These are phyloP conservation scores for Drosophila nikananu DNA, from an alignment of 1,140 invertebrate species.

Conservation along the genomic window DNA sequence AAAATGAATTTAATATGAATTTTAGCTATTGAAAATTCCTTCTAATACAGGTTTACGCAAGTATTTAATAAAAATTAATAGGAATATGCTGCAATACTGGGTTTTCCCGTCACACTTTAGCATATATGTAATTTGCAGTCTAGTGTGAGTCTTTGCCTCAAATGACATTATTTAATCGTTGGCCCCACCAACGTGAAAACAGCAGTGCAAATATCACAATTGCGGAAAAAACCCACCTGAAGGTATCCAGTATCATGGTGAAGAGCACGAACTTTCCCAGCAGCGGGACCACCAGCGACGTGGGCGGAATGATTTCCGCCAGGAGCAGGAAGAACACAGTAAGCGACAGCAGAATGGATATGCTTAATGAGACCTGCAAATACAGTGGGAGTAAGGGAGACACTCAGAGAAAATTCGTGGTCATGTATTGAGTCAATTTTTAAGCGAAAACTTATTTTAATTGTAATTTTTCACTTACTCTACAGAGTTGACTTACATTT, in stretches of 20 bases:
- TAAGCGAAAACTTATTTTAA: too few relatives aligned
- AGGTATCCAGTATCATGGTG: conserved; percentile 99
- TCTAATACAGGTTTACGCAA: neutral
- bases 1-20: too few relatives aligned
- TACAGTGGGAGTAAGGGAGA: conserved; percentile 13
- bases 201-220: neutral
- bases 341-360: conserved; percentile 99
- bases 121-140: neutral
- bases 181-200: neutral
- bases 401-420: neutral
- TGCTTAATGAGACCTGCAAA: conserved; percentile 95
- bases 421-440: neutral
- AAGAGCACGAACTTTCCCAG: conserved; percentile 99
- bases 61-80: neutral
- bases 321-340: conserved; percentile 99
- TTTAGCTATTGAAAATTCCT: neutral
- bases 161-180: neutral
- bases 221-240: conserved; percentile 89
- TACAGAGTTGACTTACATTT: too few relatives aligned
- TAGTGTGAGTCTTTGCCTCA: neutral
- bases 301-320: conserved; percentile 99
- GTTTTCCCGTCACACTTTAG: too few relatives aligned
- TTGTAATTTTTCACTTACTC: too few relatives aligned
- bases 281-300: conserved; percentile 98
- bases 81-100: neutral